These are phyloP conservation scores for Mirounga angustirostris DNA, from an alignment of 2,113 vertebrate species.

Conservation along the genomic window DNA sequence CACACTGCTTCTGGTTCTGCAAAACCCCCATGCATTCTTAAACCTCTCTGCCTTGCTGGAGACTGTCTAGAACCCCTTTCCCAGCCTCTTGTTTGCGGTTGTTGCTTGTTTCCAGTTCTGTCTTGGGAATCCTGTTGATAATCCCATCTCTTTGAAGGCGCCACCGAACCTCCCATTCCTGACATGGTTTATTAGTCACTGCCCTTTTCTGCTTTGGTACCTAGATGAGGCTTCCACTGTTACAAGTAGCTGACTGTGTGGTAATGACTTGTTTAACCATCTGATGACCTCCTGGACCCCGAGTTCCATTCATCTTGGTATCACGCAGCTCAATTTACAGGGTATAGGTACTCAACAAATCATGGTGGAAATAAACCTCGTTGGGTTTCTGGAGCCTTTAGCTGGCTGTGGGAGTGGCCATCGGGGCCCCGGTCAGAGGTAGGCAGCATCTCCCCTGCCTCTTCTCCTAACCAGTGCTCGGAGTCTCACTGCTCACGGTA, in stretches of 20 bases:
- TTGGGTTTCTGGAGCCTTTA: background rate
- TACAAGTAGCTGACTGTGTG: background rate
- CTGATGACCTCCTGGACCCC: background rate
- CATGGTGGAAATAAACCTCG: no score
- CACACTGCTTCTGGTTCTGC: background rate
- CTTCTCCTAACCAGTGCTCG: background rate
- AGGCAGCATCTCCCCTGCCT: background rate
- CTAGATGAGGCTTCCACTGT: background rate
- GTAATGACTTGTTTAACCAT: background rate
- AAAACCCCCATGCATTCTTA: fast-evolving
- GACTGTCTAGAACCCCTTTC: background rate
- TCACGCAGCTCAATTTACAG: background rate
- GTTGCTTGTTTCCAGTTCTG: background rate
- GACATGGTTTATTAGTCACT: background rate
- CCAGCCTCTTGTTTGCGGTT: background rate
- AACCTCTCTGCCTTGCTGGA: background rate
- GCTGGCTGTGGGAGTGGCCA: background rate
- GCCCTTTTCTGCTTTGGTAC: background rate
- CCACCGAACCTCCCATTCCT: background rate
- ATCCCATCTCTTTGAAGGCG: background rate
- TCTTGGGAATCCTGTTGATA: background rate
- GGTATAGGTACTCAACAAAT: background rate
- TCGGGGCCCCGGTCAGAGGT: background rate
- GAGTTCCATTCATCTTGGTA: background rate
- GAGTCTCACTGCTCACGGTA: background rate